Evolutionary conservation across 1,140 invertebrate genomes (phyloP).

Genomic region (Marisa cornuarietis): DNA sequence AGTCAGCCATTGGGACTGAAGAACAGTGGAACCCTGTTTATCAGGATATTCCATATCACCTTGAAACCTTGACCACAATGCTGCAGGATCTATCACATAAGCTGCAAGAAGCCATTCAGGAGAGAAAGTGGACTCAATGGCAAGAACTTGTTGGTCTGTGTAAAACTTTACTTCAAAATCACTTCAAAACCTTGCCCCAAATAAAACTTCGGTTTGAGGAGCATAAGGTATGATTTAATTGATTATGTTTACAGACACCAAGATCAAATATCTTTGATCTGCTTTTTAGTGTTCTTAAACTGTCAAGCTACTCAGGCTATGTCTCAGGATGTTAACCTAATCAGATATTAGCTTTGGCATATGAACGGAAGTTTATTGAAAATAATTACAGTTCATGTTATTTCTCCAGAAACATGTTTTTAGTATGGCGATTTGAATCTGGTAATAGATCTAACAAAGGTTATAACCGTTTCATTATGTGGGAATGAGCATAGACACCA

Average conservation of each 20-base stretch:
- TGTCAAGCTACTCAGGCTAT: background rate
- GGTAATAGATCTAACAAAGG: too few relatives aligned
- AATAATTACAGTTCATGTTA: too few relatives aligned
- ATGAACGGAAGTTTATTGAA: too few relatives aligned
- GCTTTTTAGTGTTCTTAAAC: background rate
- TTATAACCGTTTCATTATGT: too few relatives aligned
- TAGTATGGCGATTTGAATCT: too few relatives aligned
- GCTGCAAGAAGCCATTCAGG: conserved; percentile 3
- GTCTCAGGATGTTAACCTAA: background rate
- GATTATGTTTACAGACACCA: background rate
- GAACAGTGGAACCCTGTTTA: conserved; percentile 6
- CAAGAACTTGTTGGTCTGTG: background rate
- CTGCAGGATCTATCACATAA: conserved; percentile 1
- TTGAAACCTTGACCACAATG: background rate
- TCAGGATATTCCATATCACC: background rate
- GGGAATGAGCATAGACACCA: too few relatives aligned
- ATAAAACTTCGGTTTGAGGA: background rate
- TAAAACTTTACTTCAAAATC: background rate
- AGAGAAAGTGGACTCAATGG: background rate
- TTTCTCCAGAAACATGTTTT: too few relatives aligned
- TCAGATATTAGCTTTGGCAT: background rate
- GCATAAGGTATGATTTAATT: background rate
- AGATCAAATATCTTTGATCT: background rate
- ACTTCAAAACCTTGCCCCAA: background rate
- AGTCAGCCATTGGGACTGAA: background rate